Evolutionary conservation across 2,797 vertebrate species (phyloP), one percentile per base, ranked within the genome.

Genomic region (Peromyscus aztecus): DNA sequence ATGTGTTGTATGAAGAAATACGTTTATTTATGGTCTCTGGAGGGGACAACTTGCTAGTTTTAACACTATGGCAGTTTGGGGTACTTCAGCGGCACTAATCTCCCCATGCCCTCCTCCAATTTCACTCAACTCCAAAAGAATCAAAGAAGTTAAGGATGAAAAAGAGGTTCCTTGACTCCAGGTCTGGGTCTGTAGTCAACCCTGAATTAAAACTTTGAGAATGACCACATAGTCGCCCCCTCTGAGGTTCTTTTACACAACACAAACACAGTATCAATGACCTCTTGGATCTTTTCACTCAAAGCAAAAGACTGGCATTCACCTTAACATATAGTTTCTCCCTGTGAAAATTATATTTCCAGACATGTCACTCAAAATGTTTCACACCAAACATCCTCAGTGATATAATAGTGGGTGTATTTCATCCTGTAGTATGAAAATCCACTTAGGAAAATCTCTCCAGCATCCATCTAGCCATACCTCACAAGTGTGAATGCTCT

Each of bases 391-490:
- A 94, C 87, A n/a, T 81, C 5, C 73, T 78, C 89, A 63, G n/a
- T 83, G 34, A 59, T 59, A 3, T 76, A 75, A n/a, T 75, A 71
- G n/a, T 52, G 57, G 57, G 71, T 76, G 29, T 46, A 86, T 57
- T 91, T 84, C 86, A 94, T 63, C 59, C 85, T 82, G 12, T 43
- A 49, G 27, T 52, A 55, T 94, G 69, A 85, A 80, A 75, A 89
- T 63, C 67, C 81, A 90, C 40, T 85, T 63, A 87, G 29, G 57
- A 94, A 96, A 96, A 89, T 94, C 52, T 86, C 83, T 90, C 83
- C 61, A 73, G 69, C 46, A 78, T 59, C 31, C 81, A 61, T 88
- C 90, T 94, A 78, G 23, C 43, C 46, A 65, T n/a, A 46, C 43
- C 57, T 96, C 69, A n/a, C 40, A 89, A 96, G 7, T 21, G 83